phyloP scores from a whole-genome alignment of 2,888 invertebrate genomes.

The Nomada hirtipes region DNA sequence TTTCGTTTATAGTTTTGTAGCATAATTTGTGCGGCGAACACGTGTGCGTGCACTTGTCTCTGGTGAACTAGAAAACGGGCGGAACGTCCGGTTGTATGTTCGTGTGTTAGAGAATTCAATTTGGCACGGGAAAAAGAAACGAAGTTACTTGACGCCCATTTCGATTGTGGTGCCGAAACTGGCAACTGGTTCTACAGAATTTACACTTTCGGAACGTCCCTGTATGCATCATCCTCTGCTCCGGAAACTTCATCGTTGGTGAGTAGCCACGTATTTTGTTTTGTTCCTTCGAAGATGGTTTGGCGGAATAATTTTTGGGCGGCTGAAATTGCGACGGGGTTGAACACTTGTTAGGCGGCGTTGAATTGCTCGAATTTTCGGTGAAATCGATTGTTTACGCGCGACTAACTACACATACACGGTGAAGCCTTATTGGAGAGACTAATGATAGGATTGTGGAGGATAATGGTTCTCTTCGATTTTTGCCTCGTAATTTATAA shows the following conservation, averaged over 20 bases:
- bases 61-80: slow-evolving; percentile 54
- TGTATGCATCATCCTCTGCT: slow-evolving; percentile 11
- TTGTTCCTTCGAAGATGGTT: not conserved
- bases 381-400: too few species aligned
- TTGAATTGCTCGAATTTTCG: too few species aligned
- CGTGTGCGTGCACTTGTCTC: slow-evolving; percentile 33
- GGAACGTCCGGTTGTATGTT: slow-evolving; percentile 21
- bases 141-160: not conserved
- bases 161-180: not conserved
- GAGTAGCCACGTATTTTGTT: not conserved
- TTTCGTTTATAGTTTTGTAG: slow-evolving; percentile 2
- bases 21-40: slow-evolving; percentile 15
- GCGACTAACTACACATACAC: too few species aligned
- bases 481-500: too few species aligned
- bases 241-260: slow-evolving; percentile 6
- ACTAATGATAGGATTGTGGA: too few species aligned
- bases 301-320: not conserved
- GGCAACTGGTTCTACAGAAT: not conserved
- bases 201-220: not conserved
- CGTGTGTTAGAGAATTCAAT: slow-evolving; percentile 19
- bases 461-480: too few species aligned
- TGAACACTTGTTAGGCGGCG: not conserved
- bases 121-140: not conserved
- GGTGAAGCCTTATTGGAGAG: too few species aligned
- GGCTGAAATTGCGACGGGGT: not conserved